Evolutionary conservation across 2,113 vertebrate genomes (phyloP).

Genomic region (Percina caprodes): DNA sequence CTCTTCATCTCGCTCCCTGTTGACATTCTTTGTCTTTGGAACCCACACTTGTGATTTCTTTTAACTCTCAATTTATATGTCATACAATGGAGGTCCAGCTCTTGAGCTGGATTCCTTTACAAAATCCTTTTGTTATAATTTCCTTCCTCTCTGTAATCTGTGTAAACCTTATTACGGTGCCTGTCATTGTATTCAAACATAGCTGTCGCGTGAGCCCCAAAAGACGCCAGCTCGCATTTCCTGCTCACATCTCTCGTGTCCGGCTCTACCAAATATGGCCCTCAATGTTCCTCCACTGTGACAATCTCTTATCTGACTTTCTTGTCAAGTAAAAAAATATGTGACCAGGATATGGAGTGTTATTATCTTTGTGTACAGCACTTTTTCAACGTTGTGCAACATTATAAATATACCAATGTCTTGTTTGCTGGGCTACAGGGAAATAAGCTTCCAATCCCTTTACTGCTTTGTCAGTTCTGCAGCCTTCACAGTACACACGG

Average conservation of each 20-base stretch:
- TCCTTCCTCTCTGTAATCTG: constrained; percentile 65
- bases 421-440: not conserved
- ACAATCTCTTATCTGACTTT: constrained; percentile 31
- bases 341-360: constrained; percentile 10
- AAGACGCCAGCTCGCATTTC: constrained; percentile 44
- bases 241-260: constrained; percentile 21
- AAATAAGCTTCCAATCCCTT: not conserved
- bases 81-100: constrained; percentile 21
- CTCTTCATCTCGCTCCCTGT: constrained; percentile 30
- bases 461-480: not conserved
- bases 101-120: constrained; percentile 36
- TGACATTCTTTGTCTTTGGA: constrained; percentile 8
- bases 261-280: constrained; percentile 48
- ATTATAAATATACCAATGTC: not conserved
- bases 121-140: constrained; percentile 60
- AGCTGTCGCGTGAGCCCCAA: constrained; percentile 21
- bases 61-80: constrained; percentile 12
- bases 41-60: not conserved
- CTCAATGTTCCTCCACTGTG: not conserved
- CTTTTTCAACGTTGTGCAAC: not conserved
- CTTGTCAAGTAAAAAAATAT: constrained; percentile 4
- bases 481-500: not conserved
- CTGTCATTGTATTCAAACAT: constrained; percentile 61
- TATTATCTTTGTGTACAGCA: constrained; percentile 28
- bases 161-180: constrained; percentile 39